Evolutionary conservation across 2,888 invertebrate species (phyloP), one percentile per base, ranked within the genome.

Genomic region (Bombylius discolor): DNA sequence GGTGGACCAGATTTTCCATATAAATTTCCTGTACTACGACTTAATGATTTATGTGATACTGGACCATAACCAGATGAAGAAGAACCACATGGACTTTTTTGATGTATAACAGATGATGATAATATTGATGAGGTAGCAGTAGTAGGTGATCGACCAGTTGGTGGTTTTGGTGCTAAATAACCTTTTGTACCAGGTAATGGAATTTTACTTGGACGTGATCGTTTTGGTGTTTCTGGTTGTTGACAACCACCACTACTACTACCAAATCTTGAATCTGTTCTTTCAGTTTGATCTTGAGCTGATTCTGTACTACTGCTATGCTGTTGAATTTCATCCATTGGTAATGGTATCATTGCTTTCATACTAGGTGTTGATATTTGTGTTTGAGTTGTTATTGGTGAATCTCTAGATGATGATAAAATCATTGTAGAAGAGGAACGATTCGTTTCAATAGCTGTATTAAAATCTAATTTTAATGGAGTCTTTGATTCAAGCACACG

Each of bases 161-260:
- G 81, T n/a, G 82, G 81, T 65, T 81, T 81, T 23, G 84, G 81
- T 59, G 84, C 81, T 52, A 81, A 74, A 63, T 79, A 77, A 58
- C 76, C 77, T 65, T 78, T 74, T 68, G 73, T 79, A 52, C 71
- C 80, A 49, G 79, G 81, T 68, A 85, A 76, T 56, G 87, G 87
- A 64, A 87, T 88, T 71, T 85, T 84, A 73, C 84, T 84, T 54
- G 87, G 84, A 61, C 80, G 84, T 61, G 79, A 62, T 33, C 56
- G 74, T 64, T 63, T 66, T 59, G 61, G 64, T 58, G 63, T 64
- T 58, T 62, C 62, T 44, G 53, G 45, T 31, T 13, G 13, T 31
- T 47, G 31, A 32, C 12, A 32, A 33, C 12, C 34, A 49, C 34
- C 14, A 13, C 5, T 49, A 55, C 53, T 50, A 48, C 36, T 46